Base-by-base conservation (phyloP, 1,140 invertebrate species). In the Hestina assimilis region DNA sequence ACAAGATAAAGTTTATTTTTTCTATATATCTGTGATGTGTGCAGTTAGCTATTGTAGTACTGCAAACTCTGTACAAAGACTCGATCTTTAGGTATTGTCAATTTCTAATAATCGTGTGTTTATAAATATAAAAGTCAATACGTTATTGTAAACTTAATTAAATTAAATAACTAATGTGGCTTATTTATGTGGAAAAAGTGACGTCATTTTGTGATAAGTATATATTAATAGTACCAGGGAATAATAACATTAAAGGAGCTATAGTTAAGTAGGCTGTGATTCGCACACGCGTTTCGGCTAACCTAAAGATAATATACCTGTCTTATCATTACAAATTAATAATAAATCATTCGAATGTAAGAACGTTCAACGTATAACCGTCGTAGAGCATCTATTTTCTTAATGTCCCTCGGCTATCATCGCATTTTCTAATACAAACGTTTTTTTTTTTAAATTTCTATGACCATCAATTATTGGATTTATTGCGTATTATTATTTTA, bases 21-120 rank as follows among this genome's bases (percentile, higher is more conserved):
- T 80, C 73, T 79, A 79, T 77, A 69, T 70, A 80, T 82, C 79
- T 84, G 79, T 84, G 81, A 82, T 84, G 71, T 71, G 66, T 69
- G 72, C 65, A 71, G 73, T 72, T 75, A 70, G 63, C 48, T 70
- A 67, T 69, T 69, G 55, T 81, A 76, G 74, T 63, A 64, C 63
- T 70, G 63, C 62, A 68, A 74, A 69, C 58, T 74, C 66, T 84
- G 73, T 82, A 82, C 74, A 84, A 63, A 63, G 45, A 55, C 15
- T 38, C 33, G 38, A 51, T 63, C 55, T 63, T 55, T 63, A 54
- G 61, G 53, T 65, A 58, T 65, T 65, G 63, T 65, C 63, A 65
- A 65, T 65, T 65, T 48, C 33, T 57, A 41, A 56, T 61, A 55
- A 20, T 40, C 41, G 29, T 35, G 21, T 41, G 52, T 24, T 33